phyloP scores from a whole-genome alignment of 2,113 vertebrate species.

The Sebastes schlegelii region DNA sequence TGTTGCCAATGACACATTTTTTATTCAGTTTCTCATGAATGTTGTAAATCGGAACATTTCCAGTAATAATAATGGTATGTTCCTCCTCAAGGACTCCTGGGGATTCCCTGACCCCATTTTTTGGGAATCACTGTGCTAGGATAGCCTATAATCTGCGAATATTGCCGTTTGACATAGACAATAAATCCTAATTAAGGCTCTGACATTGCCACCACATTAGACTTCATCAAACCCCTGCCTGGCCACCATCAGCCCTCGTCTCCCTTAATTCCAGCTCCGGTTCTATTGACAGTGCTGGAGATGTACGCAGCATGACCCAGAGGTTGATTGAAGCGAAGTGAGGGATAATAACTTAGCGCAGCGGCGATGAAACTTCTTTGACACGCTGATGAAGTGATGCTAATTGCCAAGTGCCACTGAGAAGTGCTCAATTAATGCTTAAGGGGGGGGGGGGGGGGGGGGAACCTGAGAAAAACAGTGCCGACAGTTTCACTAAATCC shows the following conservation, averaged over 20 bases:
- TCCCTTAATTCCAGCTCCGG: slow-evolving; percentile 40
- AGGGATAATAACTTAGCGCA: slow-evolving; percentile 72
- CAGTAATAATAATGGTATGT: too few species aligned
- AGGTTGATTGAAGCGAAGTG: slow-evolving; percentile 72
- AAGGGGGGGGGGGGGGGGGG: neutral
- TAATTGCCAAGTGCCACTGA: slow-evolving; percentile 75
- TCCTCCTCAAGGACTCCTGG: neutral
- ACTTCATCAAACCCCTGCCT: slow-evolving; percentile 49
- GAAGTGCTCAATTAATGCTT: slow-evolving; percentile 66
- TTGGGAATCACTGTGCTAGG: neutral
- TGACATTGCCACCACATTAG: slow-evolving; percentile 41
- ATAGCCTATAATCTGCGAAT: slow-evolving; percentile 20
- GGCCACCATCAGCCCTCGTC: slow-evolving; percentile 51
- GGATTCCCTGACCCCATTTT: slow-evolving; percentile 39
- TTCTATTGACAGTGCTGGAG: slow-evolving; percentile 43
- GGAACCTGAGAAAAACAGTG: slow-evolving; percentile 27
- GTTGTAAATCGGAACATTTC: neutral
- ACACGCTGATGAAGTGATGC: slow-evolving; percentile 71
- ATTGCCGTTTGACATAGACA: slow-evolving; percentile 41
- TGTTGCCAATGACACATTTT: neutral
- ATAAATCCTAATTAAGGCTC: slow-evolving; percentile 57
- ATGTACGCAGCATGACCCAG: slow-evolving; percentile 52
- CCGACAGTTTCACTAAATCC: slow-evolving; percentile 43
- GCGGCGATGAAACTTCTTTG: slow-evolving; percentile 58
- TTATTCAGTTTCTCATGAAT: neutral